Base-by-base conservation (phyloP, 2,888 invertebrate species). In the Tubiluchus corallicola region DNA sequence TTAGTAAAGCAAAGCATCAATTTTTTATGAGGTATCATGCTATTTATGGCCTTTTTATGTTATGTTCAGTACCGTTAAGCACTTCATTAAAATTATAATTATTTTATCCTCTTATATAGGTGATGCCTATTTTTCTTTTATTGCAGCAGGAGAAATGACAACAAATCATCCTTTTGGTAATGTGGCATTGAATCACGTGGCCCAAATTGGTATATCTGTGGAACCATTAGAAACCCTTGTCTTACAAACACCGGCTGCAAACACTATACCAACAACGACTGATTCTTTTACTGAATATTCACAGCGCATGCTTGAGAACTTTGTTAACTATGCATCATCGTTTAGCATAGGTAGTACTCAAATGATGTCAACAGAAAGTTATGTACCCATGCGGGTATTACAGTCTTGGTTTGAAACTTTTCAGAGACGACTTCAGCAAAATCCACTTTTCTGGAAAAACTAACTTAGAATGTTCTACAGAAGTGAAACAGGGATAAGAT, bases 331-430 rank as follows among this genome's bases (percentile, higher is more conserved):
- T 65, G 77, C 82, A 37, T 76, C 84, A 3, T 94, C 94, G 50
- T 98, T 84, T 68, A 78, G 82, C 0, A 69, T 82, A 29, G 77
- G 76, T 0, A 81, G 82, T 54, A 67, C 74, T 1, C 79, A 84
- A 59, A 82, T 85, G 75, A 69, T 74, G 1, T 75, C 79, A 0
- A 78, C 79, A 50, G 82, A 85, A 51, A 77, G 77, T 4, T 87
- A 79, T 66, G 79, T 96, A 43, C 94, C 94, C 0, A 67, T 90
- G 20, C 80, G 77, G 45, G 78, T 79, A 0, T 71, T 96, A 29
- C 83, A 88, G 60, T 79, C 77, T 20, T 98, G 96, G 96, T 96
- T 83, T 60, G 77, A 78, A 50, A 92, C 80, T 61, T 96, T 96
- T 60, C 79, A 85, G 60, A 69, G 92, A 54, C 71, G 87, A 53